Conservation (phyloP, 1,140 invertebrate species). For the Cydia pomonella region DNA sequence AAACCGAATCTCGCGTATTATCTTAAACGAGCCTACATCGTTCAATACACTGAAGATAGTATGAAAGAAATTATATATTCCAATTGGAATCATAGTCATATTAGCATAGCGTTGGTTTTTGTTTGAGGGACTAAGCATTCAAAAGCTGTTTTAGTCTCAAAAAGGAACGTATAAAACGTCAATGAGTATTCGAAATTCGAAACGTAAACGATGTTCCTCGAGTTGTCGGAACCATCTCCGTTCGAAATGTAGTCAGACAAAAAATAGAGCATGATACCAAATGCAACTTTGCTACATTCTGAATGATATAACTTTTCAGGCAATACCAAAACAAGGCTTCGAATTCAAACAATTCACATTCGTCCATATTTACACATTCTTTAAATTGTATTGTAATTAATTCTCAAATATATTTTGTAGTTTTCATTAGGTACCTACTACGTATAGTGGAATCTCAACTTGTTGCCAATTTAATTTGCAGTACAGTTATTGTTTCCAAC, state of each 20-base stretch:
- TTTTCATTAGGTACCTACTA: too few species aligned
- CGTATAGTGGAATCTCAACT: not conserved
- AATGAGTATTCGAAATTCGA: constrained; percentile 65
- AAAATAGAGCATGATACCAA: constrained; percentile 49
- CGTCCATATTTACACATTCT: not conserved
- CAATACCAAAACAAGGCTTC: constrained; percentile 1
- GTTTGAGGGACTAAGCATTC: constrained; percentile 34
- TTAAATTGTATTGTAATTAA: not conserved
- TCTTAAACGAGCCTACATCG: constrained; percentile 55
- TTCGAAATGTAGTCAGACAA: constrained; percentile 54
- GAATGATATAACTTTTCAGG: not conserved
- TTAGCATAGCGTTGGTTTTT: constrained; percentile 40
- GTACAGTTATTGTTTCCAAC: constrained; percentile 17
- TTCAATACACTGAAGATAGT: constrained; percentile 49
- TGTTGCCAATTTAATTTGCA: constrained; percentile 18
- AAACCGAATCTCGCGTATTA: constrained; percentile 63
- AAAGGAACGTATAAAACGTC: constrained; percentile 54
- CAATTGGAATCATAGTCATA: constrained; percentile 47
- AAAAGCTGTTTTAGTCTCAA: constrained; percentile 48
- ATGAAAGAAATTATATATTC: constrained; percentile 43
- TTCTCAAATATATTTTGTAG: not conserved
- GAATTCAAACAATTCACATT: not conserved
- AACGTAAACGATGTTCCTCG: constrained; percentile 59
- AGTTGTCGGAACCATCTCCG: constrained; percentile 46
- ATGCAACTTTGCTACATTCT: constrained; percentile 33